These are phyloP conservation scores for Anguilla marmorata DNA, from an alignment of 2,797 vertebrate species.

Conservation along the genomic window DNA sequence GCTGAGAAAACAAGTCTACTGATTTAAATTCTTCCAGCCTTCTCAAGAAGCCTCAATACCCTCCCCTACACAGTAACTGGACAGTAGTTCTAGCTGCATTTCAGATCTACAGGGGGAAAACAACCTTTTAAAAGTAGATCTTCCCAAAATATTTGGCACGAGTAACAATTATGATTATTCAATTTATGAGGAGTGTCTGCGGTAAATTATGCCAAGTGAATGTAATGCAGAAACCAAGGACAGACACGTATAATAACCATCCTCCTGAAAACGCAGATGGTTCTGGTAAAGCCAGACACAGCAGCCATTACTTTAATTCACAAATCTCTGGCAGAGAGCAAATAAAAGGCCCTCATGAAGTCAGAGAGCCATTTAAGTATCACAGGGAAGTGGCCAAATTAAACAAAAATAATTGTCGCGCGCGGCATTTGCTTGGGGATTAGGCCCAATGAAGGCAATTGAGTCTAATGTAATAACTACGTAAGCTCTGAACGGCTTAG, in stretches of 20 bases:
- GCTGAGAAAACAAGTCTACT: neutral
- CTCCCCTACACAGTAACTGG: neutral
- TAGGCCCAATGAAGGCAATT: neutral
- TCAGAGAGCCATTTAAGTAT: conserved; percentile 24
- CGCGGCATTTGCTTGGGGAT: neutral
- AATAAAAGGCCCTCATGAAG: conserved; percentile 3
- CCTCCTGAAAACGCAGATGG: conserved; percentile 35
- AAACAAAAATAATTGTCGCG: conserved; percentile 2
- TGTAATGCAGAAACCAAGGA: conserved; percentile 30
- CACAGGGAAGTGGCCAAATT: conserved; percentile 18
- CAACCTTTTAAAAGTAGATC: conserved; percentile 20
- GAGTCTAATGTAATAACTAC: conserved; percentile 24
- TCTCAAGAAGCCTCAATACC: neutral
- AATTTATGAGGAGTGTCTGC: conserved; percentile 38
- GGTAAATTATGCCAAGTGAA: conserved; percentile 39
- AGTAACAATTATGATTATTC: conserved; percentile 33
- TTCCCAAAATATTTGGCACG: conserved; percentile 34
- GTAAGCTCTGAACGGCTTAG: neutral
- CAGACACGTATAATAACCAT: conserved; percentile 39
- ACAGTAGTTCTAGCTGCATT: conserved; percentile 13
- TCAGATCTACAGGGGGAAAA: neutral
- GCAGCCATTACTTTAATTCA: conserved; percentile 33
- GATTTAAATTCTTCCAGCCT: conserved; percentile 8
- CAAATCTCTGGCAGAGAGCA: conserved; percentile 18
- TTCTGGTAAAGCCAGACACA: conserved; percentile 36